phyloP scores from a whole-genome alignment of 2,888 invertebrate species.

The Ophion slaviceki region DNA sequence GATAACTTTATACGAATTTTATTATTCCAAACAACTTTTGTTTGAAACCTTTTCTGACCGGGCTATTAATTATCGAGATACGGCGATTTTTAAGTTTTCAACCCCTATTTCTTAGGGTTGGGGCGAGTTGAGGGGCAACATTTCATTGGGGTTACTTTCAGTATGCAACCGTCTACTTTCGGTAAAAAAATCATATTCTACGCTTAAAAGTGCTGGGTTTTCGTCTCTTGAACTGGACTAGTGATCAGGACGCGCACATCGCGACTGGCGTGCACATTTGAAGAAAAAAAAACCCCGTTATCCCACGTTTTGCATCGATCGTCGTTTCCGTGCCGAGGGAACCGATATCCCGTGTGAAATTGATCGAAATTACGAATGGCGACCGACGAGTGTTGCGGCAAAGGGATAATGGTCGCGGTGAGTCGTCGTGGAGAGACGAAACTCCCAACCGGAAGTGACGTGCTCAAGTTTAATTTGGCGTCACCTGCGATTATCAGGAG shows the following conservation, averaged over 20 bases:
- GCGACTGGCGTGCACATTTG: neutral
- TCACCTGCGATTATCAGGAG: constrained; percentile 61
- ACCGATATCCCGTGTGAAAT: constrained; percentile 54
- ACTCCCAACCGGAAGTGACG: constrained; percentile 57
- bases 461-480: constrained; percentile 61
- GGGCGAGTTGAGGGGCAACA: too few relatives aligned
- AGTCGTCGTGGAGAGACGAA: constrained; percentile 30
- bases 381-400: neutral
- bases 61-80: too few relatives aligned
- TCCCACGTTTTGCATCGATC: constrained; percentile 17
- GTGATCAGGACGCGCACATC: neutral
- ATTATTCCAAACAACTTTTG: too few relatives aligned
- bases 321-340: constrained; percentile 1
- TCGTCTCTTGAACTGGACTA: too few relatives aligned
- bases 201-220: too few relatives aligned
- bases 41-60: too few relatives aligned
- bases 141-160: too few relatives aligned
- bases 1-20: too few relatives aligned
- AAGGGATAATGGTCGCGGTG: constrained; percentile 24
- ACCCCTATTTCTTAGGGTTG: too few relatives aligned
- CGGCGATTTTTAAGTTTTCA: too few relatives aligned
- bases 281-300: neutral
- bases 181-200: too few relatives aligned
- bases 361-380: constrained; percentile 37
- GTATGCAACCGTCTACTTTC: too few relatives aligned